Conservation (phyloP, 2,888 invertebrate genomes). For the Heliconius ethilla region DNA sequence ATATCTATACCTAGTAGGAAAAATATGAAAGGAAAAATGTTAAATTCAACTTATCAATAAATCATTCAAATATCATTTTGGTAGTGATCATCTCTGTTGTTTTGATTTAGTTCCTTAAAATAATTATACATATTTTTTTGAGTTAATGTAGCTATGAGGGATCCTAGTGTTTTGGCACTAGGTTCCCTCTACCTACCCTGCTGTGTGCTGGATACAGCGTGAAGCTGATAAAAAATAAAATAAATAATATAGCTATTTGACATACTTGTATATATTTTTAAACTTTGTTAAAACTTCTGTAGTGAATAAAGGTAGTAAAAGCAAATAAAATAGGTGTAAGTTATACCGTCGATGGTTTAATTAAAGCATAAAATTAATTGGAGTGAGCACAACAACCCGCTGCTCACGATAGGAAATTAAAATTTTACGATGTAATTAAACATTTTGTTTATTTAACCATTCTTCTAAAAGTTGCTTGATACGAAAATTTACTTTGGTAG, state of each 20-base stretch:
- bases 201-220: too few species aligned
- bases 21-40: constrained; percentile 2
- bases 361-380: constrained; percentile 42
- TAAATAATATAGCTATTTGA: too few species aligned
- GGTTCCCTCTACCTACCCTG: too few species aligned
- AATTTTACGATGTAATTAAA: constrained; percentile 38
- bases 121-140: too few species aligned
- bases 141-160: too few species aligned
- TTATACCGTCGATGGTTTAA: constrained; percentile 37
- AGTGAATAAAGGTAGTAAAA: background rate
- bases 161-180: too few species aligned
- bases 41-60: background rate
- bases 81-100: background rate
- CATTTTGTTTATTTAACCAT: constrained; percentile 27
- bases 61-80: background rate
- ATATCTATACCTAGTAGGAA: background rate
- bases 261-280: too few species aligned
- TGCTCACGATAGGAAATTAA: constrained; percentile 39
- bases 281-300: background rate
- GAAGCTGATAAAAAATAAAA: too few species aligned
- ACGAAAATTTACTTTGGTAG: constrained; percentile 11
- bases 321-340: constrained; percentile 27
- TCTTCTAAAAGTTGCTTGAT: constrained; percentile 13
- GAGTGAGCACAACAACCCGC: constrained; percentile 30
- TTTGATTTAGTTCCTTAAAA: background rate